These are phyloP conservation scores for Drosophila bipectinata DNA, from an alignment of 1,140 invertebrate genomes.

Conservation along the genomic window DNA sequence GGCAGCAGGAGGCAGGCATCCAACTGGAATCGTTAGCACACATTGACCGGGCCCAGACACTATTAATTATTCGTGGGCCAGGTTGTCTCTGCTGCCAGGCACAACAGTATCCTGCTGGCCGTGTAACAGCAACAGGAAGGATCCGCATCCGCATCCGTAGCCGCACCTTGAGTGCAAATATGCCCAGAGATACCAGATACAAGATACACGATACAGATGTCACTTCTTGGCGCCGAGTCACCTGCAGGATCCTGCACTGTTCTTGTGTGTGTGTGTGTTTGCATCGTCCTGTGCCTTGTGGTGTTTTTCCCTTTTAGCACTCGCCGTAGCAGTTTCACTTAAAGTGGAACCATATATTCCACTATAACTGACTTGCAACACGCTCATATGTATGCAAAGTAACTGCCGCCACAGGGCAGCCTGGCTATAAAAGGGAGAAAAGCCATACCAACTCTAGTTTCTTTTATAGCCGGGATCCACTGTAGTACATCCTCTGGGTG, in stretches of 20 bases:
- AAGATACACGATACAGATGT: slow-evolving; percentile 43
- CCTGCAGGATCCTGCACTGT: not conserved
- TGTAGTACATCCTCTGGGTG: slow-evolving; percentile 38
- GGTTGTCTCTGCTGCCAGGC: not conserved
- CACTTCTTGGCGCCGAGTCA: slow-evolving; percentile 25
- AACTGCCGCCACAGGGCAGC: slow-evolving; percentile 31
- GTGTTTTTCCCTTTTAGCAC: slow-evolving; percentile 29
- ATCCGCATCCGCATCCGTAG: slow-evolving; percentile 36
- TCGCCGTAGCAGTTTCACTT: slow-evolving; percentile 33
- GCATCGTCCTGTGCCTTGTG: slow-evolving; percentile 20
- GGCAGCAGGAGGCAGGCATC: slow-evolving; percentile 10
- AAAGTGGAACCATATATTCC: slow-evolving; percentile 57
- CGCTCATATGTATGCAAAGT: slow-evolving; percentile 34
- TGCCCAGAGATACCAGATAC: slow-evolving; percentile 33
- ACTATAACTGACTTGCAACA: slow-evolving; percentile 47
- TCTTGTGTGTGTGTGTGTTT: not conserved
- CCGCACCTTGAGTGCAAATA: slow-evolving; percentile 60
- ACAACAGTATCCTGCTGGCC: slow-evolving; percentile 6
- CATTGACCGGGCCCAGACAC: slow-evolving; percentile 53
- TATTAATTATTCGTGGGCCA: slow-evolving; percentile 67
- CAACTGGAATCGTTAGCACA: slow-evolving; percentile 56
- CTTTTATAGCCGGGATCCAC: not conserved
- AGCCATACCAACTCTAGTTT: not conserved
- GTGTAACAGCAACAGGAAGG: slow-evolving; percentile 41
- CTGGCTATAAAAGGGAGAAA: not conserved